These are phyloP conservation scores for Gryllus longicercus DNA, from an alignment of 2,888 invertebrate species.

Conservation along the genomic window DNA sequence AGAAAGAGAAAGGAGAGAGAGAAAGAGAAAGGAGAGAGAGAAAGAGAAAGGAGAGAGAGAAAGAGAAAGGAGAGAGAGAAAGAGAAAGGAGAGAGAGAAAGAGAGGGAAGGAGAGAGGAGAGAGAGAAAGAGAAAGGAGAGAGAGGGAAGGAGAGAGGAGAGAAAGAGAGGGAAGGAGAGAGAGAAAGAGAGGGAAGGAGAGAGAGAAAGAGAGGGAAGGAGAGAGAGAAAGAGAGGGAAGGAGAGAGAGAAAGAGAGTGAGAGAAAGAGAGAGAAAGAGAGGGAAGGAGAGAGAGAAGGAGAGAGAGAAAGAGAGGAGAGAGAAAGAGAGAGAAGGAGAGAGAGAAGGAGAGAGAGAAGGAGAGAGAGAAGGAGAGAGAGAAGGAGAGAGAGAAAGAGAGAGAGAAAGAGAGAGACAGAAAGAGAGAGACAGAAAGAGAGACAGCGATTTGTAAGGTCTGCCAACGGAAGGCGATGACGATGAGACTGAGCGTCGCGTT, in stretches of 20 bases:
- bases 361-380: neutral
- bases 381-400: neutral
- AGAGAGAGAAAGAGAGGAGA: neutral
- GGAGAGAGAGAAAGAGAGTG: neutral
- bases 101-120: no score
- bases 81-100: no score
- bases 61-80: no score
- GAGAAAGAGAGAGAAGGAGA: neutral
- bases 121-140: no score
- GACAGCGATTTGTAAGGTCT: neutral
- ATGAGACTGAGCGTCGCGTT: neutral
- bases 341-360: neutral
- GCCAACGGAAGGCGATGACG: neutral
- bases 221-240: neutral
- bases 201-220: neutral
- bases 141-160: no score
- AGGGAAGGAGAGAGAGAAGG: neutral
- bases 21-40: no score
- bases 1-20: no score
- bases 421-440: neutral
- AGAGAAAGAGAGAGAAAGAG: neutral
- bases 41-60: no score
- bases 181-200: neutral
- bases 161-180: neutral
- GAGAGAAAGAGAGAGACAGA: neutral